Percentiles rank a stretch among this genome's conserved stretches.
These are phyloP conservation scores for Amitus sp. DNA, from an alignment of 2,888 invertebrate genomes.

Conservation along the genomic window DNA sequence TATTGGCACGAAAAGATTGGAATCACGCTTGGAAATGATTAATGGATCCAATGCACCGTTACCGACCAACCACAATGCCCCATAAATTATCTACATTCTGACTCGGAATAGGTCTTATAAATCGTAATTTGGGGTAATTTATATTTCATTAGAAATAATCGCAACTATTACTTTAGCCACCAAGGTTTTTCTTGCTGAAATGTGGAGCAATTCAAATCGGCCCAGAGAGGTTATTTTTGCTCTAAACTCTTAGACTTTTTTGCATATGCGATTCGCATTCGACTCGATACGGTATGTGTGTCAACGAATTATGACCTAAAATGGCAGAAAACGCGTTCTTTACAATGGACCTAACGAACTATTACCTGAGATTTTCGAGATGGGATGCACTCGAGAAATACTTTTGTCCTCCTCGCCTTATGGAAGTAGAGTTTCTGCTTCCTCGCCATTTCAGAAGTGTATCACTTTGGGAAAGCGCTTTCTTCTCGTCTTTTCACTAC, in stretches of 20 bases:
- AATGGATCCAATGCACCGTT: slow-evolving; percentile 20
- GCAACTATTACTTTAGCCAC: neutral
- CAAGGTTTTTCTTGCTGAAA: neutral
- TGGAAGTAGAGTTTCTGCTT: too few species aligned
- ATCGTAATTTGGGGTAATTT: slow-evolving; percentile 14
- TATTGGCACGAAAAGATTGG: slow-evolving; percentile 26
- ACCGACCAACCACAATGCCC: slow-evolving; percentile 18
- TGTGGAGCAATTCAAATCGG: slow-evolving; percentile 4
- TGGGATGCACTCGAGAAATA: too few species aligned
- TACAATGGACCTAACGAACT: too few species aligned
- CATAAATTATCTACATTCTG: slow-evolving; percentile 28
- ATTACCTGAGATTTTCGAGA: too few species aligned
- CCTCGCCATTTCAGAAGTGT: too few species aligned
- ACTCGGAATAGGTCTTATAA: slow-evolving; percentile 29
- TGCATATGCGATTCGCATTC: neutral
- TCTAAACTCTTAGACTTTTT: too few species aligned
- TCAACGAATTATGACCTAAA: too few species aligned
- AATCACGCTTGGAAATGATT: slow-evolving; percentile 30
- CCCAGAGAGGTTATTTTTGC: neutral
- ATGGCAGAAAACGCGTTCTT: too few species aligned
- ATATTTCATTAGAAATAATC: neutral
- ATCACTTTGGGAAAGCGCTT: too few species aligned
- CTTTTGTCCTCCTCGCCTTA: too few species aligned
- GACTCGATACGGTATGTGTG: too few species aligned
- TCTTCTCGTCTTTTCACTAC: too few species aligned